phyloP scores from a whole-genome alignment of 1,140 invertebrate genomes.

The Bombus vancouverensis region DNA sequence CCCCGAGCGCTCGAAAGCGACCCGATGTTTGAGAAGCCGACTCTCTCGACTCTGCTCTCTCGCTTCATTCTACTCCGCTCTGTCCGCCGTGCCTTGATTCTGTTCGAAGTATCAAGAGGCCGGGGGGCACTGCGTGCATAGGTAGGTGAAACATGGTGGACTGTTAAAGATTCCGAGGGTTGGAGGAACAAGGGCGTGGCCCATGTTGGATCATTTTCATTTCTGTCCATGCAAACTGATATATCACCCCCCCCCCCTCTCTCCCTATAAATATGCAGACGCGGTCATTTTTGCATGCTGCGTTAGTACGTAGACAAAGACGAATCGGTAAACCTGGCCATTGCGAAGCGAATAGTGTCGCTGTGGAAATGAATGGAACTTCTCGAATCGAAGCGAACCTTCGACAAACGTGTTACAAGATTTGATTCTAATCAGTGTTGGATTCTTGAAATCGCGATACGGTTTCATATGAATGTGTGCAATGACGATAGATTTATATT shows the following conservation, averaged over 20 bases:
- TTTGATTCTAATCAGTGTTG: background rate
- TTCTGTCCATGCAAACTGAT: conserved; percentile 65
- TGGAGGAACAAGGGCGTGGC: conserved; percentile 38
- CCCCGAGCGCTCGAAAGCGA: conserved; percentile 77
- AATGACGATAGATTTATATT: background rate
- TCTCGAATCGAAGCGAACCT: background rate
- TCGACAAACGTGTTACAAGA: background rate
- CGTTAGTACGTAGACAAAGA: background rate
- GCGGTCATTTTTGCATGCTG: conserved; percentile 13
- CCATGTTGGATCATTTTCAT: conserved; percentile 72
- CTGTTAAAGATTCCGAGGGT: conserved; percentile 47
- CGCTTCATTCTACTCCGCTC: background rate
- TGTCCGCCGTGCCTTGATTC: background rate
- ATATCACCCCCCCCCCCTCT: background rate
- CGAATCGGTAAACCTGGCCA: background rate
- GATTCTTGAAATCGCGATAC: background rate
- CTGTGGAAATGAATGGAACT: background rate
- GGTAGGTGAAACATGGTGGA: conserved; percentile 40
- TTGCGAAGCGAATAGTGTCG: background rate
- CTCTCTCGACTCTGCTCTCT: conserved; percentile 3
- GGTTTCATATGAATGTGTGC: too few relatives aligned
- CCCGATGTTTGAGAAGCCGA: conserved; percentile 58
- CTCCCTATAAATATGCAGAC: background rate
- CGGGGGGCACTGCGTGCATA: conserved; percentile 44
- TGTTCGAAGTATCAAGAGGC: conserved; percentile 12